These are phyloP conservation scores for Ptilonorhynchus violaceus DNA, from an alignment of 2,113 vertebrate species.

Conservation along the genomic window DNA sequence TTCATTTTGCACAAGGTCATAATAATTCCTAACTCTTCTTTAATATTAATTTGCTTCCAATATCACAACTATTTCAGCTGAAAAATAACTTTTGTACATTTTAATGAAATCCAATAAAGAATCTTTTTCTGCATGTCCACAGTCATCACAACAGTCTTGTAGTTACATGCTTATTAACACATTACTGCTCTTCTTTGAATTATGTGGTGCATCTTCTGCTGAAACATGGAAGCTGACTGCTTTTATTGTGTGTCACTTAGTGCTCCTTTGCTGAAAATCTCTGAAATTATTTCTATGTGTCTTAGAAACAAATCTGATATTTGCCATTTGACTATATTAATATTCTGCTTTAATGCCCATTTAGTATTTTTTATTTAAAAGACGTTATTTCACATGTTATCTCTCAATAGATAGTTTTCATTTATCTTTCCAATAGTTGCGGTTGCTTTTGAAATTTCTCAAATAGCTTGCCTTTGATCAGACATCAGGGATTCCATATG, in stretches of 20 bases:
- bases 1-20: background rate
- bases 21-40: background rate
- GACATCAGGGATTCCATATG: background rate
- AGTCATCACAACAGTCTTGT: background rate
- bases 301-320: slow-evolving; percentile 6
- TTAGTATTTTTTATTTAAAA: slow-evolving; percentile 20
- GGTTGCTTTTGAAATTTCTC: background rate
- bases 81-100: background rate
- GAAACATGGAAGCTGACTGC: background rate
- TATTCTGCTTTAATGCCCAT: background rate
- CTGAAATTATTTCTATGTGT: background rate
- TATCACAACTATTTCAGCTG: background rate
- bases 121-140: background rate
- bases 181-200: background rate
- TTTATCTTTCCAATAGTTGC: background rate
- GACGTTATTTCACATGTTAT: background rate
- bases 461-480: slow-evolving; percentile 7
- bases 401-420: slow-evolving; percentile 8
- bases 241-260: background rate
- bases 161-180: background rate
- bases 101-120: background rate
- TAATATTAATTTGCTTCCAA: background rate
- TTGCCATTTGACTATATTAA: background rate
- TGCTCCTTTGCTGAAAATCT: background rate
- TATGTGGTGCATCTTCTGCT: background rate